A percentile compares a stretch with the other conserved stretches of the same genome.
phyloP scores from a whole-genome alignment of 1,140 invertebrate genomes.

The Yoshiicerus persimilis region DNA sequence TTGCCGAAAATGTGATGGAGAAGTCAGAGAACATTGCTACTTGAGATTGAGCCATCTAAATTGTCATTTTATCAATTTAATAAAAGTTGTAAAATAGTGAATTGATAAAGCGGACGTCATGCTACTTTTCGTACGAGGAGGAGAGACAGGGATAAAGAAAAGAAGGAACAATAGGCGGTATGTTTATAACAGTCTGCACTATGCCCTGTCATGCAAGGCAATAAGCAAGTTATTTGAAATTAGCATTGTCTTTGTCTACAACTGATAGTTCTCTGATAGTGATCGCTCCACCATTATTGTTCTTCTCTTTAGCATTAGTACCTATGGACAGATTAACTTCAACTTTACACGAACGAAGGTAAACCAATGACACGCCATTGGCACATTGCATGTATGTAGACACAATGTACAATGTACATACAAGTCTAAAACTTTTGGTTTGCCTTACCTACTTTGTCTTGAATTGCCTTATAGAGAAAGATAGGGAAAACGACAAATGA shows the following conservation, averaged over 20 bases:
- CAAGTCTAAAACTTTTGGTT: not conserved
- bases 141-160: not conserved
- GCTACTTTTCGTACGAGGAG: not conserved
- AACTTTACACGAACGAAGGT: not conserved
- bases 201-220: not conserved
- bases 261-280: not conserved
- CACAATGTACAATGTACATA: not conserved
- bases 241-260: not conserved
- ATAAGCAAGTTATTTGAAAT: not conserved
- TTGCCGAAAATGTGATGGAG: not conserved
- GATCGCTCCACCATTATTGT: not conserved
- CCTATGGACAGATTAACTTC: not conserved
- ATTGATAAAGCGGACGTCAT: not conserved
- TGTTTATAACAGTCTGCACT: not conserved
- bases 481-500: not conserved
- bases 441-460: not conserved
- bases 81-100: not conserved
- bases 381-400: not conserved
- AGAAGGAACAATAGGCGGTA: not conserved
- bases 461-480: not conserved
- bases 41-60: not conserved
- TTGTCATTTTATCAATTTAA: not conserved
- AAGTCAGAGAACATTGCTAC: no score
- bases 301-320: not conserved
- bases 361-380: not conserved